These are phyloP conservation scores for Mayetiola destructor DNA, from an alignment of 2,888 invertebrate species.

Conservation along the genomic window DNA sequence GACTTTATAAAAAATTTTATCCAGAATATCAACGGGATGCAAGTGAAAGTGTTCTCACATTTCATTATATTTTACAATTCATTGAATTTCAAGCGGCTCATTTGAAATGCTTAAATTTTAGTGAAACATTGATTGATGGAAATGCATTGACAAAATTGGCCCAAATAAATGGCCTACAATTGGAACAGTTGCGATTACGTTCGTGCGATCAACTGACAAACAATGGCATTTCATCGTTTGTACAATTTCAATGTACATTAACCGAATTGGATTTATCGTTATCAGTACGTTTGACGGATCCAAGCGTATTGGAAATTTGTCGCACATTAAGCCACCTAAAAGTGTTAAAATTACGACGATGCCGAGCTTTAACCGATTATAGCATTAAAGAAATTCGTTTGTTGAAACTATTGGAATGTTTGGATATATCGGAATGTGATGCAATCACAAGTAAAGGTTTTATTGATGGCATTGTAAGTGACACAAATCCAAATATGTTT, in stretches of 20 bases:
- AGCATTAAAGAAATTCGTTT: conserved; percentile 42
- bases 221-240: conserved; percentile 41
- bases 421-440: conserved; percentile 56
- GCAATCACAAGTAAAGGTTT: conserved; percentile 47
- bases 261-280: conserved; percentile 46
- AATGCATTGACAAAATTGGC: conserved; percentile 42
- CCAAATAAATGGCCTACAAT: conserved; percentile 37
- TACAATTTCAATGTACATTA: conserved; percentile 40
- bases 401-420: conserved; percentile 39
- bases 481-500: conserved; percentile 37
- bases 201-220: conserved; percentile 49
- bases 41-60: conserved; percentile 57
- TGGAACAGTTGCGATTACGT: conserved; percentile 40
- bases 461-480: conserved; percentile 42
- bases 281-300: conserved; percentile 50
- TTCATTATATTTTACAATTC: conserved; percentile 47
- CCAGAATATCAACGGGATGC: conserved; percentile 38
- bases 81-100: conserved; percentile 39
- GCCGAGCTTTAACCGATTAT: conserved; percentile 47
- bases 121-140: conserved; percentile 53
- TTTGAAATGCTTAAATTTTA: conserved; percentile 47
- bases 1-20: conserved; percentile 52
- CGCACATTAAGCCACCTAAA: conserved; percentile 43
- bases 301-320: conserved; percentile 44
- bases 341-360: conserved; percentile 46